phyloP scores from a whole-genome alignment of 2,888 invertebrate genomes.

The Lasioglossum figueresi region DNA sequence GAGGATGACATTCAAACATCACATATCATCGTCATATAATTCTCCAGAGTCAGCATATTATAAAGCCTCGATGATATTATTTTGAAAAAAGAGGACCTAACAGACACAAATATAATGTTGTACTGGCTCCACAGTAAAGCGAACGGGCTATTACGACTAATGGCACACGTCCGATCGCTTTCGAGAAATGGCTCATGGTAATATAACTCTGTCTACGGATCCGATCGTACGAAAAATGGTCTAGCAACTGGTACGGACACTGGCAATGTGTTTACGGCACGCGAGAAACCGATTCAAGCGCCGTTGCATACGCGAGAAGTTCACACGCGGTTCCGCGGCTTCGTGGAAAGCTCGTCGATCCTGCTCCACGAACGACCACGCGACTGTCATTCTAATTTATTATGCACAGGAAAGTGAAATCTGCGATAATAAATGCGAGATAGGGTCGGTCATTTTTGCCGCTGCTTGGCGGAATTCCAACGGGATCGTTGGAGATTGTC shows the following conservation, averaged over 20 bases:
- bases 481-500: constrained; percentile 28
- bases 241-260: background rate
- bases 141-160: background rate
- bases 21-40: no score
- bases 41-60: no score
- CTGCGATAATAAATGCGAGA: constrained; percentile 39
- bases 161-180: background rate
- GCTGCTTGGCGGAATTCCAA: constrained; percentile 8
- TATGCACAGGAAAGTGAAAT: constrained; percentile 47
- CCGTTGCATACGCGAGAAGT: background rate
- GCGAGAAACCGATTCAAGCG: background rate
- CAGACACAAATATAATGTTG: background rate
- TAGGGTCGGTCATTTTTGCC: constrained; percentile 10
- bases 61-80: no score
- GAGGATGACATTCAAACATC: no score
- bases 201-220: background rate
- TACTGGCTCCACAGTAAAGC: background rate
- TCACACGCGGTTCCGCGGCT: background rate
- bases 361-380: background rate
- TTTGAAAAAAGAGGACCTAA: no score
- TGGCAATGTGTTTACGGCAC: background rate
- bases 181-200: background rate
- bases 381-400: constrained; percentile 45
- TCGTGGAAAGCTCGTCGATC: constrained; percentile 29
- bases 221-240: background rate